Conservation (phyloP, 2,888 invertebrate species). For the Branchipolynoe longqiensis region DNA sequence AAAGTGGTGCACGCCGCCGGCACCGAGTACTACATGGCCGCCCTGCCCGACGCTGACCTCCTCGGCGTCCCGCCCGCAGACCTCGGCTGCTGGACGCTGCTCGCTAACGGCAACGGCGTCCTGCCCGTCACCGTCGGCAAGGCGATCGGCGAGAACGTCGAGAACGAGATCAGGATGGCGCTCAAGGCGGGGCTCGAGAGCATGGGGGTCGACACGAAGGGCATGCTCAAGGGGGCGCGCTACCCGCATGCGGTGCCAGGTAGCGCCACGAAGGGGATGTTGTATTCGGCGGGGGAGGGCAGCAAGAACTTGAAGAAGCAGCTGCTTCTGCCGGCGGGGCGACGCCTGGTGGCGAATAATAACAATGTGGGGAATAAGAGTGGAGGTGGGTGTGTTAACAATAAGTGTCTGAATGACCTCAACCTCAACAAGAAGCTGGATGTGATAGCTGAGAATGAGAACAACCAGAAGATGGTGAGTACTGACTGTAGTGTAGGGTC, state of each 20-base stretch:
- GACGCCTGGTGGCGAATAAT: neutral
- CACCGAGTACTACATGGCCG: constrained; percentile 54
- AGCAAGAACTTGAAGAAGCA: neutral
- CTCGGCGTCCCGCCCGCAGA: neutral
- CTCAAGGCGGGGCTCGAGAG: constrained; percentile 45
- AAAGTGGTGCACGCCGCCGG: constrained; percentile 23
- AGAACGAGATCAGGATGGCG: constrained; percentile 42
- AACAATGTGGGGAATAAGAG: constrained; percentile 23
- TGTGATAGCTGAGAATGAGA: constrained; percentile 45
- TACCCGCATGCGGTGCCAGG: neutral
- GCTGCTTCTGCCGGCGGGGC: neutral
- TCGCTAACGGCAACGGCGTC: constrained; percentile 34
- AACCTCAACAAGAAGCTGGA: constrained; percentile 33
- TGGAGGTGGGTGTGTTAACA: too few species aligned
- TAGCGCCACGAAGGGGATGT: neutral
- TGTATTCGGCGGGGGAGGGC: too few species aligned
- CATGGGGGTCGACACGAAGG: constrained; percentile 39
- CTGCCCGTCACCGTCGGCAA: constrained; percentile 36
- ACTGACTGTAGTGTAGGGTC: neutral
- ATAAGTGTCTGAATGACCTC: constrained; percentile 47
- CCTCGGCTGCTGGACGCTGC: constrained; percentile 16
- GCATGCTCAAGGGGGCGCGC: neutral
- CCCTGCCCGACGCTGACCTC: neutral
- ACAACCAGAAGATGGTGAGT: constrained; percentile 47
- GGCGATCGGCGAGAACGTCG: constrained; percentile 49